Conservation (phyloP, 2,888 invertebrate species). For the Lottia gigantea region DNA sequence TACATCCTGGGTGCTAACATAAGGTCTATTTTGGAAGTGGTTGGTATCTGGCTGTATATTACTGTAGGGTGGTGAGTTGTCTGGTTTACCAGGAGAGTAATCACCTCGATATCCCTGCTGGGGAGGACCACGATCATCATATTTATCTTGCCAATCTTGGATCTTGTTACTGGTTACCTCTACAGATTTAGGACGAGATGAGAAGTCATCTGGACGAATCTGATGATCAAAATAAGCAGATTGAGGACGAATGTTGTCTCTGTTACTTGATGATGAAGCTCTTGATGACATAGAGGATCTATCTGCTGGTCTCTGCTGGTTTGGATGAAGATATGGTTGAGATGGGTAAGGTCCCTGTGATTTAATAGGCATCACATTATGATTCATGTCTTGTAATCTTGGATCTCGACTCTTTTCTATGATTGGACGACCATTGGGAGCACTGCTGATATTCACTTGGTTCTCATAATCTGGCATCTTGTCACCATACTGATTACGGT, state of each 20-base stretch:
- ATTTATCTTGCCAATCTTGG: slow-evolving; percentile 58
- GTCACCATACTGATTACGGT: slow-evolving; percentile 35
- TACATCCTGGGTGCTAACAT: slow-evolving; percentile 48
- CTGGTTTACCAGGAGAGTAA: background rate
- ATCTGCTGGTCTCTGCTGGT: slow-evolving; percentile 32
- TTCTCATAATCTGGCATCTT: slow-evolving; percentile 58
- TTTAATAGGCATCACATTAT: slow-evolving; percentile 23
- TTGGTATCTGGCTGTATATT: slow-evolving; percentile 28
- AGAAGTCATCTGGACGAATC: slow-evolving; percentile 41
- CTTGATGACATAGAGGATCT: slow-evolving; percentile 44
- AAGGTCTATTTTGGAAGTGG: slow-evolving; percentile 13
- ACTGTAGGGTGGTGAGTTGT: slow-evolving; percentile 36
- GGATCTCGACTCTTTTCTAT: slow-evolving; percentile 15
- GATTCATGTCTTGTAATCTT: slow-evolving; percentile 25
- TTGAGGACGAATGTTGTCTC: slow-evolving; percentile 49
- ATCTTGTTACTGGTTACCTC: slow-evolving; percentile 51
- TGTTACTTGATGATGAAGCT: slow-evolving; percentile 41
- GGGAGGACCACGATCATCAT: slow-evolving; percentile 35
- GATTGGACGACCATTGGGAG: slow-evolving; percentile 9
- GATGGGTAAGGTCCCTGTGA: slow-evolving; percentile 36
- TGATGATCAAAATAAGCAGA: slow-evolving; percentile 52
- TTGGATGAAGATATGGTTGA: slow-evolving; percentile 28
- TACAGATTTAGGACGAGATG: slow-evolving; percentile 52
- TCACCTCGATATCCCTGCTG: background rate
- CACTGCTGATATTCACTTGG: slow-evolving; percentile 39